Evolutionary conservation across 2,797 vertebrate genomes (phyloP).

Genomic region (Eleutherodactylus coqui): DNA sequence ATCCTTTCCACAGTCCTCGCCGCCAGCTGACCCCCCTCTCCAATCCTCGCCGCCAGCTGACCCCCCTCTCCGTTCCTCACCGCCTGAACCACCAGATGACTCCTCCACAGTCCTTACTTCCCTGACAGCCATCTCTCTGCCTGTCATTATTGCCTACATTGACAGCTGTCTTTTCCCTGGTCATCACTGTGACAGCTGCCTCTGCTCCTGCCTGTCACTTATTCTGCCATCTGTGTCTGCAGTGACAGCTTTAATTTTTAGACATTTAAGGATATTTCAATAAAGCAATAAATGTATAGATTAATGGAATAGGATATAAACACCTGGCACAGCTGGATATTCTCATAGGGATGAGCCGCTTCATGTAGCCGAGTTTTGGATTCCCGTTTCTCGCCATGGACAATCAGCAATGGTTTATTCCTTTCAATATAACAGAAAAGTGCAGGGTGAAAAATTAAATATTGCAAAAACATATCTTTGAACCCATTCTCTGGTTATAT

Average conservation of each 20-base stretch:
- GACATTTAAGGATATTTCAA: background rate
- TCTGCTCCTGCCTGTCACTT: too few species aligned
- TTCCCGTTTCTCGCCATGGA: constrained; percentile 94
- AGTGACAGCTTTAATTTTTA: background rate
- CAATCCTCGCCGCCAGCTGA: too few species aligned
- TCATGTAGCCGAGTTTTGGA: constrained; percentile 89
- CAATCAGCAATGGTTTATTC: constrained; percentile 85
- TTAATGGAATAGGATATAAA: background rate
- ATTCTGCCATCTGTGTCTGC: too few species aligned
- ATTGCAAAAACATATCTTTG: background rate
- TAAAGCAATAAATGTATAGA: background rate
- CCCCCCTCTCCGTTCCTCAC: too few species aligned
- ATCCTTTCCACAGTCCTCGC: too few species aligned
- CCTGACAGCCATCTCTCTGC: too few species aligned
- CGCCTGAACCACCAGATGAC: too few species aligned
- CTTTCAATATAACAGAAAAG: constrained; percentile 71
- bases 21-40: too few species aligned
- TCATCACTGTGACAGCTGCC: background rate
- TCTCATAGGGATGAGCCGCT: constrained; percentile 85
- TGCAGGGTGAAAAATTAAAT: background rate
- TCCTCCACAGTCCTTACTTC: background rate
- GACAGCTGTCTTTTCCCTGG: background rate
- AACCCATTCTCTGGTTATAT: background rate
- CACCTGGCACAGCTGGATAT: constrained; percentile 94
- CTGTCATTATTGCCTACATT: background rate